A percentile compares a stretch with the other conserved stretches of the same genome.
Conservation (phyloP, 2,113 vertebrate genomes). For the Zootoca vivipara region DNA sequence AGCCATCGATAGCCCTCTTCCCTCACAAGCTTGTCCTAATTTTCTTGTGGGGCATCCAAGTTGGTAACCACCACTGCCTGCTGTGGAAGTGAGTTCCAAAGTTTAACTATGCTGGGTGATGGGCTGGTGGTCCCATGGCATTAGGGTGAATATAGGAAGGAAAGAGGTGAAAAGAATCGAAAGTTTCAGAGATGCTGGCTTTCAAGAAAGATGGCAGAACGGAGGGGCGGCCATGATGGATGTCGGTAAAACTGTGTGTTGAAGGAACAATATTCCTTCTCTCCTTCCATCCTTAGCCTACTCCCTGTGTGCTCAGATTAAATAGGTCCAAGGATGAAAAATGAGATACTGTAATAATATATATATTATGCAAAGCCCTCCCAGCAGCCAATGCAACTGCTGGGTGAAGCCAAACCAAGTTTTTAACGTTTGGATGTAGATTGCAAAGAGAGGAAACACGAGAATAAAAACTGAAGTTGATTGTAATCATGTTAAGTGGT, state of each 20-base stretch:
- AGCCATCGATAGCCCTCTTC: too few species aligned
- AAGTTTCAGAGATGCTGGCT: background rate
- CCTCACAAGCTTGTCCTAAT: too few species aligned
- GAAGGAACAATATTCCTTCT: background rate
- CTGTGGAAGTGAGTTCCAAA: too few species aligned
- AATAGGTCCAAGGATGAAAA: too few species aligned
- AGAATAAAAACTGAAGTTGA: background rate
- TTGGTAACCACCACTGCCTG: too few species aligned
- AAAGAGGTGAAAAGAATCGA: background rate
- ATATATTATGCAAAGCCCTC: background rate
- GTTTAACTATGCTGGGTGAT: background rate
- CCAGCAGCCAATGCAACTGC: too few species aligned
- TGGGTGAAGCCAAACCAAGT: background rate
- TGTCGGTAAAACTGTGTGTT: background rate
- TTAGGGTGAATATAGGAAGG: background rate
- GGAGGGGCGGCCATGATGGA: background rate
- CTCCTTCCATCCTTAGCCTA: too few species aligned
- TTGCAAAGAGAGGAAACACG: background rate
- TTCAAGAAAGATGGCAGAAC: background rate
- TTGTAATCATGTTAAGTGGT: constrained; percentile 13
- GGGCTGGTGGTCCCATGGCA: background rate
- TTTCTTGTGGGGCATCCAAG: too few species aligned
- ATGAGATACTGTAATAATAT: background rate
- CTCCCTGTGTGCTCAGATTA: too few species aligned
- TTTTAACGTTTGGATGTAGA: background rate